Evolutionary conservation across 2,888 invertebrate genomes (phyloP), one percentile per base, ranked within the genome.

Genomic region (Chrysina gloriosa): DNA sequence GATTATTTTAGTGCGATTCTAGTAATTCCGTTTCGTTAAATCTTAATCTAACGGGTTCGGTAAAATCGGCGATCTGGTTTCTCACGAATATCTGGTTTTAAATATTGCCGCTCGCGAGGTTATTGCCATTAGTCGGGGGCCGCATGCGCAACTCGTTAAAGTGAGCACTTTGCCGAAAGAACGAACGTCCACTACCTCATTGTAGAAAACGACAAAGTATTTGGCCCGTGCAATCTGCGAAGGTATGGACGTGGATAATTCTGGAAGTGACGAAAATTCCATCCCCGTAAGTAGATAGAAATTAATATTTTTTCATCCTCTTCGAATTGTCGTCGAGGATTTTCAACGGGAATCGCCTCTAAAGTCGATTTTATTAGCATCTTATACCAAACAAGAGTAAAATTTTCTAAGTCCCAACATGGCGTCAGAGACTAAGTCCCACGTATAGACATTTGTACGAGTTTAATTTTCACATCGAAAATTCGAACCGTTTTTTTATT

Each of bases 391-490:
- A 81, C 50, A 63, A 69, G 58, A 58, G 70, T 69, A 86, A 88
- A 88, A 84, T 88, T 87, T 88, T 88, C 88, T 88, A 92, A 92
- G 92, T 92, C 91, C 91, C 90, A 92, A 92, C 90, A 93, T 92
- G 92, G 92, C 92, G 92, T 90, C 92, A 89, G 88, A 87, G 87
- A 86, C 86, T 87, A 88, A 90, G 89, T 89, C 88, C 89, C 87
- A 84, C 83, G 84, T 85, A 69, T 67, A 48, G 34, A n/a, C 58
- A 45, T 14, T 16, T 31, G 29, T 39, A 56, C 11, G 5, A 21
- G 14, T 29, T 34, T 56, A 56, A 34, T 14, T 56, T 56, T 56
- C 6, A 16, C 31, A 11, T 19, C 21, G n/a, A 34, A 67, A 48
- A 68, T 65, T 65, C 56, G 31, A 39, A 54, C 27, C 63, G 47